A percentile compares a stretch with the other conserved stretches of the same genome.
phyloP scores from a whole-genome alignment of 2,797 vertebrate species.

The Artibeus jamaicensis region DNA sequence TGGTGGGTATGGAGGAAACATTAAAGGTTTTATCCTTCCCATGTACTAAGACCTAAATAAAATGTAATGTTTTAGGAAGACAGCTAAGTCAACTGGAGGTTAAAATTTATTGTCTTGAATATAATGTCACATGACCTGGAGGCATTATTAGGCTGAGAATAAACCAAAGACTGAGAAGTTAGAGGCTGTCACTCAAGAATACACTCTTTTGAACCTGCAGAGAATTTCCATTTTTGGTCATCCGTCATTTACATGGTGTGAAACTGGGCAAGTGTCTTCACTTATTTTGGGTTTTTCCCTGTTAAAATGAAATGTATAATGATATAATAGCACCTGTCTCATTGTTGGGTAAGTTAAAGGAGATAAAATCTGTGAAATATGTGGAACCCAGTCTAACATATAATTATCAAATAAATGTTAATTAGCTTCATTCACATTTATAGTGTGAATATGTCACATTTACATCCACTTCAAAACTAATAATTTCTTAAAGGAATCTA shows the following conservation, averaged over 20 bases:
- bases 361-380: not conserved
- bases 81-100: not conserved
- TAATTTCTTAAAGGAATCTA: not conserved
- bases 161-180: not conserved
- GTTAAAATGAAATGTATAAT: not conserved
- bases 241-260: not conserved
- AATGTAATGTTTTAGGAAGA: conserved; percentile 11
- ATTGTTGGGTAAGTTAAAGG: not conserved
- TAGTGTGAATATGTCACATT: not conserved
- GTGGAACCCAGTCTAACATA: not conserved
- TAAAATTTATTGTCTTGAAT: not conserved
- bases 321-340: not conserved
- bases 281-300: not conserved
- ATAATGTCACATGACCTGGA: not conserved
- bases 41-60: conserved; percentile 17
- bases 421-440: not conserved
- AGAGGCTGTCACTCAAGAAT: not conserved
- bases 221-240: not conserved
- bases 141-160: not conserved
- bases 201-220: not conserved
- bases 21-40: not conserved
- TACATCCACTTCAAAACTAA: not conserved
- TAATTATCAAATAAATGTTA: not conserved
- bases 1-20: not conserved
- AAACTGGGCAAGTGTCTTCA: not conserved